Base-by-base conservation (phyloP, 2,113 vertebrate species). In the Boulengeromyrus knoepffleri region DNA sequence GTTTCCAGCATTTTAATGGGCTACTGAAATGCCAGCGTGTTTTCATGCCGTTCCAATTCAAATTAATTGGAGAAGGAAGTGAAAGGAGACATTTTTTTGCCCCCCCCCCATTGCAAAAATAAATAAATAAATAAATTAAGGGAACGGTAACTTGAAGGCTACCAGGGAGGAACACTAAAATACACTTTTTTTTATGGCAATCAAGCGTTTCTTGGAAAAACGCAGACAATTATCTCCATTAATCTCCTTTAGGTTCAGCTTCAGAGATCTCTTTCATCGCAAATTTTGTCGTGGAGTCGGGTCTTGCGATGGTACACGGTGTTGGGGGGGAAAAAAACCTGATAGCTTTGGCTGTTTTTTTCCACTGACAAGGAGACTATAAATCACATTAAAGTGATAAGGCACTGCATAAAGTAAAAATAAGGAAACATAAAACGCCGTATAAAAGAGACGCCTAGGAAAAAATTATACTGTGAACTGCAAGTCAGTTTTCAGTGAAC, bases 1-100 rank as follows among this genome's bases (percentile, higher is more conserved):
- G 94, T 96, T 96, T 96, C 96, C 95, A 96, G 96, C 95, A 95
- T 96, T 96, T 96, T 96, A 96, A 96, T 96, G 95, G 95, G 94
- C 93, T 95, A 94, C 95, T 95, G 94, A 96, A 96, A 96, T 96
- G 95, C 95, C 96, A 96, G 95, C 92, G 91, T 94, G 95, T 95
- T 96, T 95, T 96, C 92, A 96, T 96, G 94, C 95, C 93, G 93
- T 95, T 96, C 95, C 96, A 95, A 95, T 96, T 95, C 94, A 90
- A 95, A 95, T 94, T 92, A 92, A 94, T 93, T 96, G 95, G 96
- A 96, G 93, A 93, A 94, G 93, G 94, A 96, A 96, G 93, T 94
- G 93, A 95, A 92, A 93, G 92, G 89, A 92, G 93, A 93, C 93
- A 92, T 95, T 95, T 93, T 92, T 31, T 53, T 49, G 91, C 74